Conservation (phyloP, 1,140 invertebrate genomes). For the Globodera rostochiensis region DNA sequence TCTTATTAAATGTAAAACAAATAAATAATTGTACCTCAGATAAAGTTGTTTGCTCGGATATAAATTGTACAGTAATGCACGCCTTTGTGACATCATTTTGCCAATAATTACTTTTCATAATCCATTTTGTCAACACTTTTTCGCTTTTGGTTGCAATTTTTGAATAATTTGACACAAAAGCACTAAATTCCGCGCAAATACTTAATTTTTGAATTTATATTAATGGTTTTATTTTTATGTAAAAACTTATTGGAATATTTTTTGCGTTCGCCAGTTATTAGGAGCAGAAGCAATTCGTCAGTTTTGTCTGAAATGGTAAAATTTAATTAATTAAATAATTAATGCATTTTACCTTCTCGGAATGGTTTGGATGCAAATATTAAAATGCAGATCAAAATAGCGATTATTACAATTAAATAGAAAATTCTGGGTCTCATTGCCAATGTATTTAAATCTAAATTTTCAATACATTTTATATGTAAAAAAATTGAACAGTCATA, state of each 20-base stretch:
- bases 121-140: neutral
- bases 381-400: no score
- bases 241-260: neutral
- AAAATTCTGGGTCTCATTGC: no score
- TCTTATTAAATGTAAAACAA: neutral
- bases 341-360: no score
- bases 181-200: neutral
- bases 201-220: neutral
- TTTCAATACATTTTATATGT: no score
- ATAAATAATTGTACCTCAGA: neutral
- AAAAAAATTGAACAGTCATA: no score
- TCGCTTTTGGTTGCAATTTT: neutral
- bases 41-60: neutral
- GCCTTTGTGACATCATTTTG: neutral
- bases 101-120: neutral
- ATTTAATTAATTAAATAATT: no score
- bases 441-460: no score
- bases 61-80: neutral
- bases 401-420: no score
- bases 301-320: neutral
- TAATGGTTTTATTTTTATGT: neutral
- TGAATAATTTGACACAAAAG: neutral
- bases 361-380: no score
- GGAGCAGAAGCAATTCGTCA: neutral
- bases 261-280: no score